Evolutionary conservation across 2,113 vertebrate species (phyloP).

Genomic region (Oceanodroma tethys): DNA sequence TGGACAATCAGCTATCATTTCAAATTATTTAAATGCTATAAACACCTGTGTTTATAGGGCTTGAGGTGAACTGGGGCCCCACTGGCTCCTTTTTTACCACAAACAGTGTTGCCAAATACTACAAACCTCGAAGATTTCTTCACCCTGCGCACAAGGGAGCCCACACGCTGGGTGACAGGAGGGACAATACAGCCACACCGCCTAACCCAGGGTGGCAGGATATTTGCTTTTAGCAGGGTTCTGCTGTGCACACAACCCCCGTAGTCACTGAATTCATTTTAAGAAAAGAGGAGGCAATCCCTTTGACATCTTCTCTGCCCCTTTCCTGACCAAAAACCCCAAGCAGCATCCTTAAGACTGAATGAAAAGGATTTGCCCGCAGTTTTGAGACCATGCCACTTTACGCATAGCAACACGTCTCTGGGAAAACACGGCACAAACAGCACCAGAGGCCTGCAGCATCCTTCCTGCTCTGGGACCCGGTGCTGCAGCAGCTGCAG

Average conservation of each 20-base stretch:
- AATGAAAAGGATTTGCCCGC: neutral
- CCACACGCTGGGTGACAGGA: fast-evolving
- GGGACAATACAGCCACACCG: neutral
- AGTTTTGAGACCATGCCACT: neutral
- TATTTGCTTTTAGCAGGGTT: neutral
- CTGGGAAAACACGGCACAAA: neutral
- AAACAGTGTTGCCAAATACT: neutral
- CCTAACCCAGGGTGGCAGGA: neutral
- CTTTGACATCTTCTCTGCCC: neutral
- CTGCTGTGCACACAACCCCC: fast-evolving
- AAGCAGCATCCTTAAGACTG: neutral
- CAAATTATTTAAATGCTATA: neutral
- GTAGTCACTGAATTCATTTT: neutral
- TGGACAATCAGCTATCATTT: neutral
- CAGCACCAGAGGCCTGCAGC: neutral
- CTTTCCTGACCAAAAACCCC: neutral
- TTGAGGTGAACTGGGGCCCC: neutral
- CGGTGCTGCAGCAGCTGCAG: neutral
- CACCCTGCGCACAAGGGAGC: neutral
- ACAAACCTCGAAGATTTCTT: neutral
- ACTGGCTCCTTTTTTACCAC: neutral
- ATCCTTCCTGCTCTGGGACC: neutral
- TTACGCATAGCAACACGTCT: fast-evolving
- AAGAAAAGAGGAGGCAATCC: neutral
- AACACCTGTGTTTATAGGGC: neutral